Percentiles rank a stretch among this genome's conserved stretches.
phyloP scores from a whole-genome alignment of 2,888 invertebrate genomes.

The Dryadula phaetusa region DNA sequence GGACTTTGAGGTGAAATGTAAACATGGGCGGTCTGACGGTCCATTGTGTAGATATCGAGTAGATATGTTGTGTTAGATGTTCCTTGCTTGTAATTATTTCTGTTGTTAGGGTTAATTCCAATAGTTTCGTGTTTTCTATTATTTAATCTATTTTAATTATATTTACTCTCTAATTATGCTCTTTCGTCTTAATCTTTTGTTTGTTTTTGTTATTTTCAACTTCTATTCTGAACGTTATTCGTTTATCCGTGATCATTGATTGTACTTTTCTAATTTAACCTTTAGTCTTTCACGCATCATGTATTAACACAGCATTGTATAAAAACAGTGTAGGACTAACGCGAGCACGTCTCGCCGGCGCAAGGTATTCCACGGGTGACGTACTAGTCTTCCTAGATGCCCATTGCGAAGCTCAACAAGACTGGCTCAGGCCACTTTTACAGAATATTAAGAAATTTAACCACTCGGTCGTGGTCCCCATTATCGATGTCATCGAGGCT shows the following conservation, averaged over 20 bases:
- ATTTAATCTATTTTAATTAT: background rate
- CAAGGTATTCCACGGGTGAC: slow-evolving; percentile 91
- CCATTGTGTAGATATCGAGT: slow-evolving; percentile 11
- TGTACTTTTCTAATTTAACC: background rate
- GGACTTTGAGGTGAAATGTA: slow-evolving; percentile 58
- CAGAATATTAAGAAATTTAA: slow-evolving; percentile 92
- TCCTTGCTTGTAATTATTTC: background rate
- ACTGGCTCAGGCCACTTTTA: slow-evolving; percentile 95
- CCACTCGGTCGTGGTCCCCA: slow-evolving; percentile 94
- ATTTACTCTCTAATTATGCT: background rate
- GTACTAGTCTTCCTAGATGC: slow-evolving; percentile 95
- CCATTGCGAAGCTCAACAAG: slow-evolving; percentile 92
- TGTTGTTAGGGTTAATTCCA: background rate
- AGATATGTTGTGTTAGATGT: slow-evolving; percentile 9
- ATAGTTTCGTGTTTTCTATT: background rate
- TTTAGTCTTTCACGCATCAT: background rate
- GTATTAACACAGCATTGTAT: slow-evolving; percentile 22
- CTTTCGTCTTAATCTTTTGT: background rate
- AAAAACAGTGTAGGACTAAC: slow-evolving; percentile 92
- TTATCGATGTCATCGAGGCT: slow-evolving; percentile 97
- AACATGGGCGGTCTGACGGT: background rate
- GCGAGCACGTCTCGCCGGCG: slow-evolving; percentile 94
- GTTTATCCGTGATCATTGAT: background rate
- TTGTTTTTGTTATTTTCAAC: background rate
- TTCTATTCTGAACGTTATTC: background rate